Evolutionary conservation across 1,140 invertebrate genomes (phyloP), one percentile per base, ranked within the genome.

Genomic region (Gryon sp.): DNA sequence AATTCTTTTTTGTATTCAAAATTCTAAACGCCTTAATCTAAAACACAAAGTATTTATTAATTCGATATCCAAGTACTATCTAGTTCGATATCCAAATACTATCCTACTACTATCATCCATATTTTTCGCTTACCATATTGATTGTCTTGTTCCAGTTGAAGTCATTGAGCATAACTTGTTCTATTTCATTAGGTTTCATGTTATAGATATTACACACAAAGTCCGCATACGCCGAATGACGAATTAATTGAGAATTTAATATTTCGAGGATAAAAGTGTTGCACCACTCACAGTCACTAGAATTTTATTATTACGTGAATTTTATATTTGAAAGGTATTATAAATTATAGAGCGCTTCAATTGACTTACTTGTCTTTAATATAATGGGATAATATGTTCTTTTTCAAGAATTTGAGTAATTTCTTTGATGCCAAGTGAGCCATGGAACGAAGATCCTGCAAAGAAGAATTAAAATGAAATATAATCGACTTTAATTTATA

Each of bases 61-160:
- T 19, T n/a, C n/a, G n/a, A n/a, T n/a, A n/a, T n/a, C n/a, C n/a
- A n/a, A n/a, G n/a, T n/a, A n/a, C n/a, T n/a, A n/a, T n/a, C n/a
- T n/a, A n/a, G n/a, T n/a, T n/a, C n/a, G n/a, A n/a, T n/a, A n/a
- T n/a, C n/a, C n/a, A n/a, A n/a, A n/a, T n/a, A n/a, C n/a, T n/a
- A n/a, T n/a, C n/a, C n/a, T n/a, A n/a, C n/a, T n/a, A n/a, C n/a
- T n/a, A n/a, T n/a, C n/a, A n/a, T n/a, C n/a, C 22, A 16, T 20
- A 46, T 30, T 12, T 14, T n/a, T 0, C 36, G 14, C 73, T 60
- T 59, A 83, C 84, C 86, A 86, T 86, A 6, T 34, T 72, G 8
- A 78, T 53, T 0, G 85, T 88, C 68, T 86, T 85, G 14, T 86
- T 84, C 86, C 84, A 88, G 36, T 82, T 70, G 24, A 88, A 84